phyloP scores from a whole-genome alignment of 1,140 invertebrate species.

The Sipha flava region DNA sequence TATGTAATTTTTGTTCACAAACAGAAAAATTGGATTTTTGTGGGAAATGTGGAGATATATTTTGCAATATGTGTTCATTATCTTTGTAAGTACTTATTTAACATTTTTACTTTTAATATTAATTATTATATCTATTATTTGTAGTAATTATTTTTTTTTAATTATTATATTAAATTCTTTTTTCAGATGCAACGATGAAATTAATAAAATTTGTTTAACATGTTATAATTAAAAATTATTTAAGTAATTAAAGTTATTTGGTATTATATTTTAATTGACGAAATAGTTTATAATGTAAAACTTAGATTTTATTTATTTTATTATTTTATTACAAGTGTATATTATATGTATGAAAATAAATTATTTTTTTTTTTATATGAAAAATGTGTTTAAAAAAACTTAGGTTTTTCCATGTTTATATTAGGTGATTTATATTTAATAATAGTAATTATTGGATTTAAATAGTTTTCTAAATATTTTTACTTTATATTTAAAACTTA shows the following conservation, averaged over 20 bases:
- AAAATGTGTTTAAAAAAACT: too few relatives aligned
- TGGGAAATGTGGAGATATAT: not conserved
- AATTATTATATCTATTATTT: not conserved
- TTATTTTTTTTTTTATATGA: too few relatives aligned
- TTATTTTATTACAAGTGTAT: too few relatives aligned
- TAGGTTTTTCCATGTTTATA: too few relatives aligned
- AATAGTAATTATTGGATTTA: too few relatives aligned
- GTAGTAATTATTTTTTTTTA: not conserved
- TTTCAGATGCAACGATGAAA: not conserved
- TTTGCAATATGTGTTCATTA: slow-evolving; percentile 23
- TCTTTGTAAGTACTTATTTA: not conserved
- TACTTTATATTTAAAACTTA: too few relatives aligned
- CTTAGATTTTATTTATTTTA: too few relatives aligned
- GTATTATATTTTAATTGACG: too few relatives aligned
- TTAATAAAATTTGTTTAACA: not conserved
- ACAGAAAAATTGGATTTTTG: slow-evolving; percentile 5
- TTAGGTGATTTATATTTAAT: too few relatives aligned
- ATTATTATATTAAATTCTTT: not conserved
- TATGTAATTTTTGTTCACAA: slow-evolving; percentile 2
- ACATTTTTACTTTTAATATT: not conserved
- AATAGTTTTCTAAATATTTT: too few relatives aligned
- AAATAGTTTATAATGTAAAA: too few relatives aligned
- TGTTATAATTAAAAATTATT: not conserved
- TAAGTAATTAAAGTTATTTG: not conserved
- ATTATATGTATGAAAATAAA: too few relatives aligned